Base-by-base conservation (phyloP, 92 coral and sea anemone genomes). In the Desmophyllum pertusum region DNA sequence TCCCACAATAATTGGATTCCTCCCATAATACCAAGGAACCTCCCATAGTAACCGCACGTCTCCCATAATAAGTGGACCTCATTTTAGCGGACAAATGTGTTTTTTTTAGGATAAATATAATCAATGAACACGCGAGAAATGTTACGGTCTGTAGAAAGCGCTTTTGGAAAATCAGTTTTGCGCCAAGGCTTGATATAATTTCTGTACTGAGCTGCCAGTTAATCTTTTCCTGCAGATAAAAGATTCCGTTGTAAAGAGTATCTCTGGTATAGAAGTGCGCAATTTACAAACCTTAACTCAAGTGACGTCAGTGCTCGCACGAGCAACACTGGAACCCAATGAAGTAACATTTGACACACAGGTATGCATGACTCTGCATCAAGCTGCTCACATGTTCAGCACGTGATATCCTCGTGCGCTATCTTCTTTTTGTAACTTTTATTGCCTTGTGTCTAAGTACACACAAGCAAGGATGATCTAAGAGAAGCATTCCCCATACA, bases 281-380 rank as follows among this genome's bases (percentile, higher is more conserved):
- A 94, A 91, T 75, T 87, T 94, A 5, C 98, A 94, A 78, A 74
- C 93, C 10, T 86, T 94, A 41, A 94, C 95, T 27, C 98, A 94
- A 78, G 88, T 94, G 36, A 89, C 93, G 27, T 94, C 98, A 39
- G 95, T 92, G 17, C 80, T 94, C 36, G 98, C 93, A 42, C 89
- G 95, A 65, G 95, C 95, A 19, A 94, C 95, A 14, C 79, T 79
- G 50, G 86, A 94, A 63, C 86, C 98, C 27, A 72, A 61, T 31
- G 93, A 94, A 30, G 87, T 94, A 37, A 83, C 93, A 67, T 33
- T 87, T 17, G 70, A 59, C 18, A 81, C 93, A 30, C 93, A 93
- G 90, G 94, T 90, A 87, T 27, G 52, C 46, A 50, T 70, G n/a
- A 11, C 4, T 70, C 42, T 19, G 29, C 8, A 27, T 25, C 23